A percentile compares a stretch with the other conserved stretches of the same genome.
These are phyloP conservation scores for Spilarctia lutea DNA, from an alignment of 2,888 invertebrate genomes.

Conservation along the genomic window DNA sequence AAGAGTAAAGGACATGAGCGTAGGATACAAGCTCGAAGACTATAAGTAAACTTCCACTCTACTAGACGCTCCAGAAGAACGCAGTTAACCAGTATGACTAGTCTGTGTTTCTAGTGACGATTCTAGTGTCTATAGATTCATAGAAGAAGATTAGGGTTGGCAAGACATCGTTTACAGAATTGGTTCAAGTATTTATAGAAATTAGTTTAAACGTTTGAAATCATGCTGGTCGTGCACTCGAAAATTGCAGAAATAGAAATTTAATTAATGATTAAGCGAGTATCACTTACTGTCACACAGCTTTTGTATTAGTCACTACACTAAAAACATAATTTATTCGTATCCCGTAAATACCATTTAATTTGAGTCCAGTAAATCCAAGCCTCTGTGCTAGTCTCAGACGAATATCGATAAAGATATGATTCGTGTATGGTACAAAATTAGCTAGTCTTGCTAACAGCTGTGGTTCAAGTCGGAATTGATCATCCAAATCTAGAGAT, in stretches of 20 bases:
- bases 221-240: background rate
- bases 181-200: background rate
- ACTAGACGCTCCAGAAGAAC: background rate
- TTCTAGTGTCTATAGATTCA: background rate
- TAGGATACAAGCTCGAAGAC: background rate
- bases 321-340: slow-evolving; percentile 23
- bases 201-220: background rate
- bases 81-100: background rate
- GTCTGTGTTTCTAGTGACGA: background rate
- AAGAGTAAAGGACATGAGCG: background rate
- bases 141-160: background rate
- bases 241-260: background rate
- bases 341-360: slow-evolving; percentile 66
- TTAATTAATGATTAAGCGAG: background rate
- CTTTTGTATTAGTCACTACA: slow-evolving; percentile 12
- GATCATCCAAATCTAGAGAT: slow-evolving; percentile 76
- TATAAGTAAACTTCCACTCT: background rate
- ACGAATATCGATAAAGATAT: slow-evolving; percentile 75
- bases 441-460: slow-evolving; percentile 69
- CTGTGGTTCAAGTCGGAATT: slow-evolving; percentile 76
- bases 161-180: background rate
- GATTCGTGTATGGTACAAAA: slow-evolving; percentile 73
- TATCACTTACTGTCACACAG: background rate
- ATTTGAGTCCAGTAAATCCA: slow-evolving; percentile 62
- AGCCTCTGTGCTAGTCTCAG: slow-evolving; percentile 70